These are phyloP conservation scores for Bombus huntii DNA, from an alignment of 1,140 invertebrate genomes.

Conservation along the genomic window DNA sequence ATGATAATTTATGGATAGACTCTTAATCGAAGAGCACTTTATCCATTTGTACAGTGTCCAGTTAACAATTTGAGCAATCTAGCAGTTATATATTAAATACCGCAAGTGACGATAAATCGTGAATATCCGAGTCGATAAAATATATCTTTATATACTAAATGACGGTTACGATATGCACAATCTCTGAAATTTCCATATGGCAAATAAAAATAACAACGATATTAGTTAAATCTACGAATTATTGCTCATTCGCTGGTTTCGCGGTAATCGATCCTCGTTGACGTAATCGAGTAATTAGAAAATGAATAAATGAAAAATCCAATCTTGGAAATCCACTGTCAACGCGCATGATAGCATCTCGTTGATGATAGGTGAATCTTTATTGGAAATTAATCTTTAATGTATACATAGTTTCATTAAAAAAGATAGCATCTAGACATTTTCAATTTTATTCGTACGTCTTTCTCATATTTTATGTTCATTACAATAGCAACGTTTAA, in stretches of 20 bases:
- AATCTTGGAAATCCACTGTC: neutral
- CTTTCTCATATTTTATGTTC: neutral
- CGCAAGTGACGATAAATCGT: neutral
- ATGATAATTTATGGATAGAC: neutral
- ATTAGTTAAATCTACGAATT: neutral
- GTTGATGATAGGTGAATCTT: neutral
- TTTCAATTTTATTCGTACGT: neutral
- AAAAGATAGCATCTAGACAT: no score
- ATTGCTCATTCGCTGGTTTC: neutral
- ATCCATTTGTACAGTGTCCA: no score
- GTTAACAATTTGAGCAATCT: neutral
- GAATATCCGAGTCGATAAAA: neutral
- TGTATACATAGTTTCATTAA: neutral
- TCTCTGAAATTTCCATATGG: neutral
- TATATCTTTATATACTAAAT: neutral
- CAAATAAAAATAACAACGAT: neutral
- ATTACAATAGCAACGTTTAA: no score
- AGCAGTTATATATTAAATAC: neutral
- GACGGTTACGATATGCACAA: neutral
- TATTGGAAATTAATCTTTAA: neutral
- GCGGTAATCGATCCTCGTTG: neutral
- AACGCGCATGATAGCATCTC: neutral
- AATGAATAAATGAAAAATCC: neutral
- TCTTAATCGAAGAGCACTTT: neutral
- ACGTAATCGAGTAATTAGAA: neutral